Base-by-base conservation (phyloP, 64 coral and sea anemone genomes). In the Anthopleura sola region DNA sequence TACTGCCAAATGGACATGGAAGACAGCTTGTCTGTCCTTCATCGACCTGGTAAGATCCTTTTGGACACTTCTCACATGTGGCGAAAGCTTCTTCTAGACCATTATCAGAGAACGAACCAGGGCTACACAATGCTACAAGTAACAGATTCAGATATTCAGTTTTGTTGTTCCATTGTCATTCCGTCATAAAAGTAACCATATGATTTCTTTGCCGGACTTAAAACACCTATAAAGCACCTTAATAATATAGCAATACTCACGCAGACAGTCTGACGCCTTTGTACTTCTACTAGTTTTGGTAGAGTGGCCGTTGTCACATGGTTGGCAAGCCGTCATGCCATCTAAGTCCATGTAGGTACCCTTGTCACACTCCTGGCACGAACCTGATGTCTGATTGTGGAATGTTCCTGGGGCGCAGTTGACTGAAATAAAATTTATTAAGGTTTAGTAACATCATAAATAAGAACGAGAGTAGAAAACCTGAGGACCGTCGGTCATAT, bases 61-160 rank as follows among this genome's bases (percentile, higher is more conserved):
- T 71, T 19, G 95, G 95, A 48, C 95, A 98, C 2, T 75, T 37
- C 24, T 89, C 85, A 48, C 95, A 98, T 5, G 95, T 92, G 23
- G 92, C 91, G 18, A 91, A 46, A 6, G 60, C 17, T 28, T 94
- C 92, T 32, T 94, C 44, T 66, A 94, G 77, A 34, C 95, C 95
- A 21, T 98, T 94, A 75, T 93, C 90, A 2, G 95, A 98, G 55
- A 89, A 98, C 47, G 36, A 78, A 23, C 95, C 95, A 40, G 88
- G 78, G 12, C 68, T 18, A 64, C 95, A 98, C 60, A 91, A 74
- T 4, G 68, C 95, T 98, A 78, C 44, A 75, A 26, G 5, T 24
- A 86, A 47, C 10, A 74, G 1, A 53, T 53, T 13, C 34, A 23
- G 9, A 37, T 10, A 37, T 3, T 82, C 23, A 34, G n/a, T n/a